These are phyloP conservation scores for Sarotherodon lohbergeri DNA, from an alignment of 2,113 vertebrate genomes.

Conservation along the genomic window DNA sequence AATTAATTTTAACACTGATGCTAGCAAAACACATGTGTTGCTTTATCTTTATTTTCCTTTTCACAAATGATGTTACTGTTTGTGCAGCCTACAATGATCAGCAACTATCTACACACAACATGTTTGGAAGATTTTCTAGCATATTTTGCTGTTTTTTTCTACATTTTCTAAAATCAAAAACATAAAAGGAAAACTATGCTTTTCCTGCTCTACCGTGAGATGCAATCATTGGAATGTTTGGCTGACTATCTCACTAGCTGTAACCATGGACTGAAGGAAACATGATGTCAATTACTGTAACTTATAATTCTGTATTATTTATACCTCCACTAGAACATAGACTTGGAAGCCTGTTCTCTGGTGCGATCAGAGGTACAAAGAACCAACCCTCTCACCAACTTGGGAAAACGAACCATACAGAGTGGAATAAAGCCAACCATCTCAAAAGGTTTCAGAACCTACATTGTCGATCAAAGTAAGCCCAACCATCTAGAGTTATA, in stretches of 20 bases:
- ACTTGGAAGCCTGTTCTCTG: neutral
- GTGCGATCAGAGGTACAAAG: neutral
- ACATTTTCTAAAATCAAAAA: neutral
- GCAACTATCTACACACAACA: no score
- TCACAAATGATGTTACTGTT: neutral
- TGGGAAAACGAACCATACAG: neutral
- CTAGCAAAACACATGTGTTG: neutral
- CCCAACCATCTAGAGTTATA: neutral
- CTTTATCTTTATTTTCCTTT: neutral
- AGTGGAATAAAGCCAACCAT: neutral
- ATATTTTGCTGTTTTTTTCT: neutral
- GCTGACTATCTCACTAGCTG: neutral
- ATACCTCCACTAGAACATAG: neutral
- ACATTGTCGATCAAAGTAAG: neutral
- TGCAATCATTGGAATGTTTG: neutral
- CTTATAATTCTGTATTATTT: neutral
- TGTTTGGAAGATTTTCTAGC: neutral
- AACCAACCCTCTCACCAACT: neutral
- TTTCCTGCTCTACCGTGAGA: neutral
- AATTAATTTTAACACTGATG: neutral
- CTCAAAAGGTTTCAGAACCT: neutral
- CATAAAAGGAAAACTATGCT: neutral
- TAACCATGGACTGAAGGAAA: neutral
- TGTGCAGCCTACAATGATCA: neutral
- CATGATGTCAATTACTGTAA: neutral